Base-by-base conservation (phyloP, 2,888 invertebrate genomes). In the Melikaiella ostensackeni region DNA sequence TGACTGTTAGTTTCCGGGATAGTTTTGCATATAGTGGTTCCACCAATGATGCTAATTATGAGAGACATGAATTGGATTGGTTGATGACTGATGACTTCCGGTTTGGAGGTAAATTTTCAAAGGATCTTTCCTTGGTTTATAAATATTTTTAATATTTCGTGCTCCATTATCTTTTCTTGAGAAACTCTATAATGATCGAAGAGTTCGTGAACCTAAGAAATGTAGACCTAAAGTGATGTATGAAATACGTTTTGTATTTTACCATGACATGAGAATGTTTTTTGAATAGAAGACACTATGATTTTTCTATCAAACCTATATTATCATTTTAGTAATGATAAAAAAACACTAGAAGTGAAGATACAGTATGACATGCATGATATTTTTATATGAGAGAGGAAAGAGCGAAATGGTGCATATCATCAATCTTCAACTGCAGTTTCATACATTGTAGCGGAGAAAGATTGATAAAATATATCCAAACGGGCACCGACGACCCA, bases 51-150 rank as follows among this genome's bases (percentile, higher is more conserved):
- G 19, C n/a, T 38, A 38, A 38, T 35, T 63, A 38, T 38, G 21
- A 63, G 30, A 8, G 19, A 38, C n/a, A 33, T 38, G 63, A 11
- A 63, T 33, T 63, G 57, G 24, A 57, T 24, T 57, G 24, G 63
- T 16, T 33, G 62, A n/a, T 63, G 63, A 63, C 38, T 38, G 63
- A 63, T 63, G 21, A 16, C n/a, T 63, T n/a, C 21, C 13, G n/a
- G n/a, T 35, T 63, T 21, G 35, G 63, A 63, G 63, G 63, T 63
- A 63, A 63, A 21, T 57, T 57, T 24, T 57, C 3, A 13, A 57
- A 27, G 6, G 13, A 57, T 57, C 8, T 50, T 27, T 57, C 24
- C 8, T 27, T 42, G 42, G 42, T 16, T 16, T 5, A 42, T 16
- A 42, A 42, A 0, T 5, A 42, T 16, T 42, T 42, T 16, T 11